Conservation (phyloP, 1,140 invertebrate species). For the Calliopsis andreniformis region DNA sequence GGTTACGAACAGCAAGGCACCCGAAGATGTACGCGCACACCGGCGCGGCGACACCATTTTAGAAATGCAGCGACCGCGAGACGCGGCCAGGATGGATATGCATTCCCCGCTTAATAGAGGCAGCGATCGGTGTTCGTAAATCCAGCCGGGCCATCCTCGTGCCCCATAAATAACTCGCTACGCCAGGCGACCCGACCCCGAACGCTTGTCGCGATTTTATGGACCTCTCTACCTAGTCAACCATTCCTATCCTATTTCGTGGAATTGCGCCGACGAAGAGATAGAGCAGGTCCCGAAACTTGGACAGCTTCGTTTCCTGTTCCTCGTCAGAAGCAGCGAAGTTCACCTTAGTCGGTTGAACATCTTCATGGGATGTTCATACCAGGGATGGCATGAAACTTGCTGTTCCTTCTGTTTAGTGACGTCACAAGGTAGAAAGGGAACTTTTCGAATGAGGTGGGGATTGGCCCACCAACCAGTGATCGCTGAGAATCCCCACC, state of each 20-base stretch:
- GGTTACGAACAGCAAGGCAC: not conserved
- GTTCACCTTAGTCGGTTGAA: too few species aligned
- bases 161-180: slow-evolving; percentile 58
- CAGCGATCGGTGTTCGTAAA: slow-evolving; percentile 52
- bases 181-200: slow-evolving; percentile 29
- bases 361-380: too few species aligned
- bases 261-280: too few species aligned
- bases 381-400: too few species aligned
- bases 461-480: too few species aligned
- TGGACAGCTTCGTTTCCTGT: too few species aligned
- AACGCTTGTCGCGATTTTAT: slow-evolving; percentile 48
- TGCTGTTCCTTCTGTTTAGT: too few species aligned
- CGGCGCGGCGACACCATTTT: slow-evolving; percentile 30
- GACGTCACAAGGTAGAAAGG: too few species aligned
- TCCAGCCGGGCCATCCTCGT: slow-evolving; percentile 33
- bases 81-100: slow-evolving; percentile 27
- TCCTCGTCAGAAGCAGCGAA: too few species aligned
- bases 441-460: too few species aligned
- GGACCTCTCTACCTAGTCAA: not conserved
- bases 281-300: too few species aligned
- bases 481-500: too few species aligned
- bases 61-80: slow-evolving; percentile 27
- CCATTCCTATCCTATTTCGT: not conserved
- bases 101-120: slow-evolving; percentile 39
- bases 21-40: not conserved